A percentile compares a stretch with the other conserved stretches of the same genome.
phyloP scores from a whole-genome alignment of 2,888 invertebrate genomes.

The Coecobrya sp. region DNA sequence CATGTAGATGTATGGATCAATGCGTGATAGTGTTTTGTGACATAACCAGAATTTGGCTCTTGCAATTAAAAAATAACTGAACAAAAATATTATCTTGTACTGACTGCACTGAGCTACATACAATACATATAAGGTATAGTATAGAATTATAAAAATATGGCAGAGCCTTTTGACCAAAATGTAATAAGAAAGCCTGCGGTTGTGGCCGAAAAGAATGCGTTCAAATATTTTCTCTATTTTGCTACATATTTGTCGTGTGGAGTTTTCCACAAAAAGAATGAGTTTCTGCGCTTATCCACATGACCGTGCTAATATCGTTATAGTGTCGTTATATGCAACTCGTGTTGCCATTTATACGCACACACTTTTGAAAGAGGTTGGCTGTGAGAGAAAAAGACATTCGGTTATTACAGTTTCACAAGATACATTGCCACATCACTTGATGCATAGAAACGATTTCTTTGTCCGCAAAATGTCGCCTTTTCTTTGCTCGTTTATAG shows the following conservation, averaged over 20 bases:
- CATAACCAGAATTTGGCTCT: too few relatives aligned
- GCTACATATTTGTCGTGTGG: not conserved
- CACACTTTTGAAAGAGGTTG: too few relatives aligned
- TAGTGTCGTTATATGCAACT: not conserved
- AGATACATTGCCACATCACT: constrained; percentile 80
- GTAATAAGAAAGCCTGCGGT: not conserved
- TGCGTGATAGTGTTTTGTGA: too few relatives aligned
- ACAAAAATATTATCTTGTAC: too few relatives aligned
- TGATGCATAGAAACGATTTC: constrained; percentile 83
- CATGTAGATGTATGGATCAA: too few relatives aligned
- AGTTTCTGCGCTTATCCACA: not conserved
- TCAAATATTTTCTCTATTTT: not conserved
- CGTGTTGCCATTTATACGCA: not conserved
- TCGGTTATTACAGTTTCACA: constrained; percentile 75
- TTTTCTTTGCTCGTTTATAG: constrained; percentile 59
- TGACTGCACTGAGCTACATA: too few relatives aligned
- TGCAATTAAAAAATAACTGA: too few relatives aligned
- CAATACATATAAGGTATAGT: too few relatives aligned
- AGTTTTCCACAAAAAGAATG: not conserved
- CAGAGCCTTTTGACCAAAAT: too few relatives aligned
- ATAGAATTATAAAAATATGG: too few relatives aligned
- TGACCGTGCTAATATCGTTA: not conserved
- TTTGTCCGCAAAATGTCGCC: constrained; percentile 78
- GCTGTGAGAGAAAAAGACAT: constrained; percentile 48
- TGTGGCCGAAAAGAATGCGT: not conserved